Evolutionary conservation across 1,140 invertebrate genomes (phyloP).

Genomic region (Nasonia longicornis): DNA sequence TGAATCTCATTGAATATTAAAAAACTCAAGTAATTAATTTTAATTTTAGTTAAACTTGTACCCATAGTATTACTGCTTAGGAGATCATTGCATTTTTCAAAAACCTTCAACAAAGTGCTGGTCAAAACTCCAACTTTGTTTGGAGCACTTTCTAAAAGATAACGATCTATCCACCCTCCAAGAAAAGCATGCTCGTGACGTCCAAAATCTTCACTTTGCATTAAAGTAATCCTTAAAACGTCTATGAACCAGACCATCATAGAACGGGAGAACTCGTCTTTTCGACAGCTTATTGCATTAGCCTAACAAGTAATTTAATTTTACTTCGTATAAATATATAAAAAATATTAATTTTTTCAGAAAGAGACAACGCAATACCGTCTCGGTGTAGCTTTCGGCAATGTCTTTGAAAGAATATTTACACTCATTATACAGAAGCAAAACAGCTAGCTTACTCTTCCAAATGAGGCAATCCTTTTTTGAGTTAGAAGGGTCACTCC

Average conservation of each 20-base stretch:
- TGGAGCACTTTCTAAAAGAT: slow-evolving; percentile 59
- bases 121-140: slow-evolving; percentile 55
- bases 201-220: slow-evolving; percentile 55
- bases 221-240: slow-evolving; percentile 59
- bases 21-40: background rate
- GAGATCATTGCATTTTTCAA: slow-evolving; percentile 56
- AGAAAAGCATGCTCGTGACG: slow-evolving; percentile 62
- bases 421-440: slow-evolving; percentile 61
- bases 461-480: slow-evolving; percentile 59
- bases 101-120: slow-evolving; percentile 54
- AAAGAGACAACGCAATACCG: slow-evolving; percentile 49
- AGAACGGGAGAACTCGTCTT: slow-evolving; percentile 55
- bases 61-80: slow-evolving; percentile 21
- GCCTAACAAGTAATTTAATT: slow-evolving; percentile 47
- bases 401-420: slow-evolving; percentile 54
- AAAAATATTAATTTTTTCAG: background rate
- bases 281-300: slow-evolving; percentile 59
- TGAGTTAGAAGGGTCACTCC: slow-evolving; percentile 43
- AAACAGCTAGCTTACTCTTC: slow-evolving; percentile 64
- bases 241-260: slow-evolving; percentile 65
- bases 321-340: background rate
- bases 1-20: slow-evolving; percentile 23
- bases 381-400: slow-evolving; percentile 51
- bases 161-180: slow-evolving; percentile 65
- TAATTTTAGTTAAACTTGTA: slow-evolving; percentile 23